These are phyloP conservation scores for Protodeltote pygarga DNA, from an alignment of 2,888 invertebrate genomes.

Conservation along the genomic window DNA sequence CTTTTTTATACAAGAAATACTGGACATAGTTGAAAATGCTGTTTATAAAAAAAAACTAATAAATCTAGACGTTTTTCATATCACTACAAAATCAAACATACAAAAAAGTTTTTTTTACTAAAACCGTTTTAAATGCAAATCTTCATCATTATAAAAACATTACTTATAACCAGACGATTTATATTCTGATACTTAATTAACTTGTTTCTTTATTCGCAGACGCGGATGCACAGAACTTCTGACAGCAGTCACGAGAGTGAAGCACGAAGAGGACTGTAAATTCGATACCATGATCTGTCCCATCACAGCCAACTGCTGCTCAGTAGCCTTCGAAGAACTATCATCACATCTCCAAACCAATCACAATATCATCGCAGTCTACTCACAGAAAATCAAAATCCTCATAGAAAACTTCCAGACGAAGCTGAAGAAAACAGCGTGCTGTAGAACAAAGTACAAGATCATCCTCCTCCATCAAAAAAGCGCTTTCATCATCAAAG, in stretches of 20 bases:
- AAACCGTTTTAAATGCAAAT: not conserved
- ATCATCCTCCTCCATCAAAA: slow-evolving; percentile 79
- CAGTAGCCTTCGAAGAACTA: slow-evolving; percentile 78
- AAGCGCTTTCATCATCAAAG: slow-evolving; percentile 83
- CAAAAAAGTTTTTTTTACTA: too few relatives aligned
- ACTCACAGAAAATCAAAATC: slow-evolving; percentile 83
- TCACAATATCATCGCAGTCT: slow-evolving; percentile 81
- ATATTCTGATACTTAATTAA: slow-evolving; percentile 6
- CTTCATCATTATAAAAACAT: not conserved
- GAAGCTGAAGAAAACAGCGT: slow-evolving; percentile 81
- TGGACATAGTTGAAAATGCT: too few relatives aligned
- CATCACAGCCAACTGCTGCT: slow-evolving; percentile 77
- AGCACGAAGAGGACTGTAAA: slow-evolving; percentile 82
- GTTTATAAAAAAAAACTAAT: too few relatives aligned
- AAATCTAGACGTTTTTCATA: too few relatives aligned
- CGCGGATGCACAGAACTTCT: slow-evolving; percentile 81
- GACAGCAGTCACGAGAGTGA: slow-evolving; percentile 71
- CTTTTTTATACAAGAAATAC: too few relatives aligned
- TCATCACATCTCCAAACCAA: slow-evolving; percentile 73
- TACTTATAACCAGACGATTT: not conserved
- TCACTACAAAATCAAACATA: too few relatives aligned
- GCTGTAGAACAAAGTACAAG: slow-evolving; percentile 82
- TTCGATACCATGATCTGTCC: slow-evolving; percentile 81
- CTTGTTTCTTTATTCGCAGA: slow-evolving; percentile 63
- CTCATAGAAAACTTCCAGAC: slow-evolving; percentile 83